Percentiles rank a stretch among this genome's conserved stretches.
Conservation (phyloP, 2,113 vertebrate species). For the Motacilla tschutschensis region DNA sequence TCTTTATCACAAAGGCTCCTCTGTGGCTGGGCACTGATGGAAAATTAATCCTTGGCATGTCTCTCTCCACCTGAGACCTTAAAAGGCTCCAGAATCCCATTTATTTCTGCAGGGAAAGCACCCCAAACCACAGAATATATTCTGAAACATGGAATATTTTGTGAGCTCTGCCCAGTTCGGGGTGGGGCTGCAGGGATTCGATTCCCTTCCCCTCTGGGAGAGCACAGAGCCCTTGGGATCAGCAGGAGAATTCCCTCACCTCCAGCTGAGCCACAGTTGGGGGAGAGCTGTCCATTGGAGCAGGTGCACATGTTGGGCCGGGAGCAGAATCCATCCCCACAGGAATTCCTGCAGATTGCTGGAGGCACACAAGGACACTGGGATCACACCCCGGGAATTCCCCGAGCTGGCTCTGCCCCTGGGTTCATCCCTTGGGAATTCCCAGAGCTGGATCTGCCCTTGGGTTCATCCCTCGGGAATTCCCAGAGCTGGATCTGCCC, state of each 20-base stretch:
- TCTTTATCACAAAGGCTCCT: background rate
- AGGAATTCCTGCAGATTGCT: slow-evolving; percentile 93
- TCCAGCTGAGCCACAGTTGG: slow-evolving; percentile 82
- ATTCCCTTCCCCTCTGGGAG: background rate
- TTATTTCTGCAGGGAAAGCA: background rate
- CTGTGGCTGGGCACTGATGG: background rate
- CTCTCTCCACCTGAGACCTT: background rate
- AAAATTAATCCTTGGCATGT: background rate
- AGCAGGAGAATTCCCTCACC: slow-evolving; percentile 60
- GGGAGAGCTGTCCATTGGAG: slow-evolving; percentile 87
- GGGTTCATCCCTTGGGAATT: accelerated
- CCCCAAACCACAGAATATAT: accelerated
- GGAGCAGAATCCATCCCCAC: slow-evolving; percentile 91
- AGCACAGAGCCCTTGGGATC: background rate
- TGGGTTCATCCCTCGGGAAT: background rate
- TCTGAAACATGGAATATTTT: accelerated
- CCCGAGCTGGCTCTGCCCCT: too few species aligned
- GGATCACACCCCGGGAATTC: accelerated
- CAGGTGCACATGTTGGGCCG: slow-evolving; percentile 94
- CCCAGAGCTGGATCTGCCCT: accelerated
- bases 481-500: too few species aligned
- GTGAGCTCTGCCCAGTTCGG: background rate
- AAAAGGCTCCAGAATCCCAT: background rate
- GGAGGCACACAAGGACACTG: background rate
- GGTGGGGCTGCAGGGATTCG: background rate